Conservation (phyloP, 2,797 vertebrate genomes). For the Gymnothorax javanicus region DNA sequence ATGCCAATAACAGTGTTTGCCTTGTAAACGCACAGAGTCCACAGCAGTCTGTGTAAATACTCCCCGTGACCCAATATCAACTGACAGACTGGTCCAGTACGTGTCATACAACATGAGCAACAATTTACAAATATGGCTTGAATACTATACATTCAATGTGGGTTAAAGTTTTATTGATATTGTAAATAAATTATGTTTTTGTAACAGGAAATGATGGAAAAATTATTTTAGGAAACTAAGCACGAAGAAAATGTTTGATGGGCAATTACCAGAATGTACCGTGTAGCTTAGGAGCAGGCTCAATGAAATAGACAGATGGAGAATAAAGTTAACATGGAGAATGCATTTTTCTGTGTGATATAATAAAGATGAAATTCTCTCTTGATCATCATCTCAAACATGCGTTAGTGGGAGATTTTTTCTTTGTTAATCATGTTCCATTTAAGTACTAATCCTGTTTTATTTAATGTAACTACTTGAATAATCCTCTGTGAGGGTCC, state of each 20-base stretch:
- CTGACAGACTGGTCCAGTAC: no score
- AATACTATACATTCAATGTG: neutral
- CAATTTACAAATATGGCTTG: neutral
- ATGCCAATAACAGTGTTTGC: neutral
- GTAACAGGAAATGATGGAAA: neutral
- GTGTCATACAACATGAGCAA: no score
- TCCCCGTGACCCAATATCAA: neutral
- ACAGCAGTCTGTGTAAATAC: no score
- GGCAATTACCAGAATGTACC: neutral
- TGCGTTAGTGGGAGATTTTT: conserved; percentile 34
- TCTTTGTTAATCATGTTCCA: conserved; percentile 58
- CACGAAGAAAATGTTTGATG: neutral
- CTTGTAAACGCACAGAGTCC: neutral
- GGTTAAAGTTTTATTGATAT: neutral
- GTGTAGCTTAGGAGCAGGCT: neutral
- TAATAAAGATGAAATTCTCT: neutral
- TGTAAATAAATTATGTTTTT: neutral
- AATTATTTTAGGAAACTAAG: no score
- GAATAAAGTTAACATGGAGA: neutral
- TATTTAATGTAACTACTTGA: conserved; percentile 49
- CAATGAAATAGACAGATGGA: neutral
- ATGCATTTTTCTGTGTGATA: neutral
- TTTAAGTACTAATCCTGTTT: conserved; percentile 52
- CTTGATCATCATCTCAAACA: neutral
- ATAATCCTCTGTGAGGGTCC: conserved; percentile 58